Percentiles rank a stretch among this genome's conserved stretches.
Conservation (phyloP, 2,113 vertebrate species). For the Dasyornis broadbenti region DNA sequence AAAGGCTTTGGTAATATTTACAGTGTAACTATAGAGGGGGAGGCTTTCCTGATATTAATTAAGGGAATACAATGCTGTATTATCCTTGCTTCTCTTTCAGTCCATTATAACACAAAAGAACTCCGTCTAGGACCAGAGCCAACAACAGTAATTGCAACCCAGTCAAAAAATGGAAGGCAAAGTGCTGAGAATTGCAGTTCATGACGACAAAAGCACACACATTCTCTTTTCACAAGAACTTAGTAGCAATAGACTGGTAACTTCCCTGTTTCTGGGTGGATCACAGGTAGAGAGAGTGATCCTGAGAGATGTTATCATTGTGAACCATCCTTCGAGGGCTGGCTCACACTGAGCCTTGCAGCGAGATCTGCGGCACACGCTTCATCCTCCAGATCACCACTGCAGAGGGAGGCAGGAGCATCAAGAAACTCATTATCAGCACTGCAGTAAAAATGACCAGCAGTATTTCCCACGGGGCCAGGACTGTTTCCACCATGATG, state of each 20-base stretch:
- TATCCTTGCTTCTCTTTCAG: neutral
- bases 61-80: neutral
- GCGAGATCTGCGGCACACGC: neutral
- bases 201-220: neutral
- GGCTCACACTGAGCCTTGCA: conserved; percentile 39
- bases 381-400: conserved; percentile 64
- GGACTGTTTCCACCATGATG: neutral
- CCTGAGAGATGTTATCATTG: rapidly evolving
- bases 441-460: conserved; percentile 62
- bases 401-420: conserved; percentile 9
- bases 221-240: neutral
- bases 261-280: rapidly evolving
- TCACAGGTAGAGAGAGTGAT: neutral
- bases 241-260: neutral
- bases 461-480: conserved; percentile 57
- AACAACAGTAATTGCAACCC: neutral
- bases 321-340: rapidly evolving
- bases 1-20: neutral
- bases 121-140: neutral
- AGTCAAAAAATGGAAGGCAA: neutral
- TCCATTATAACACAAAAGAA: neutral
- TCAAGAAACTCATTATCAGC: conserved; percentile 61
- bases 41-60: neutral
- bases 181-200: neutral
- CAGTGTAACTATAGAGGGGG: neutral